phyloP scores from a whole-genome alignment of 2,113 vertebrate genomes.

The Scomber japonicus region DNA sequence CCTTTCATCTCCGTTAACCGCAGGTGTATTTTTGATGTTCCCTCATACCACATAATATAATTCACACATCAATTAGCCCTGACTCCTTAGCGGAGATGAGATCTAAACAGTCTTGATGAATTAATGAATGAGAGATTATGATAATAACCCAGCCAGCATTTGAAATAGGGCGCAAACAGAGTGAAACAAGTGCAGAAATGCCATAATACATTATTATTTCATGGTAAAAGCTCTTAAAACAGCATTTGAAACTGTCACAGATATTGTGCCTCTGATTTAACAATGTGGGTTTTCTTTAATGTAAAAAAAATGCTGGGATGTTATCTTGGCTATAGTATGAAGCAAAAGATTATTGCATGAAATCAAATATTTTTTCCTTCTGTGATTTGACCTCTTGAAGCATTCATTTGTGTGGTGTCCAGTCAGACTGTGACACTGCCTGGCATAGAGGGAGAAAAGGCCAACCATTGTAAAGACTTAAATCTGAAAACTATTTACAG shows the following conservation, averaged over 20 bases:
- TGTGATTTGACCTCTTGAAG: neutral
- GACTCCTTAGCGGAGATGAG: neutral
- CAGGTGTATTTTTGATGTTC: slow-evolving; percentile 19
- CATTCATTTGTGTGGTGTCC: neutral
- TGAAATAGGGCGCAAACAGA: neutral
- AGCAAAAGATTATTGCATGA: neutral
- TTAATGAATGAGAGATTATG: neutral
- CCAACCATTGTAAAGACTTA: slow-evolving; percentile 20
- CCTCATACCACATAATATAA: neutral
- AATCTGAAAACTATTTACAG: slow-evolving; percentile 58
- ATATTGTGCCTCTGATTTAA: neutral
- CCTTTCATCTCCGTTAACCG: slow-evolving; percentile 8
- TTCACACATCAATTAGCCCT: slow-evolving; percentile 1
- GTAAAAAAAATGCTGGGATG: neutral
- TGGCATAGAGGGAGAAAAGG: slow-evolving; percentile 14
- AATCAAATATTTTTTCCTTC: neutral
- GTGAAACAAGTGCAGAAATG: too few relatives aligned
- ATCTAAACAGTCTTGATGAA: neutral
- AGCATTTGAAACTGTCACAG: neutral
- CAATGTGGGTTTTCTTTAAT: neutral
- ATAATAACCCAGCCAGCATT: neutral
- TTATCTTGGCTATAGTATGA: neutral
- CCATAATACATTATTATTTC: neutral
- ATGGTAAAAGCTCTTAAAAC: neutral
- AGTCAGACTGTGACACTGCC: slow-evolving; percentile 10